Percentiles rank a stretch among this genome's conserved stretches.
phyloP scores from a whole-genome alignment of 1,140 invertebrate genomes.

The Orchesella cincta region DNA sequence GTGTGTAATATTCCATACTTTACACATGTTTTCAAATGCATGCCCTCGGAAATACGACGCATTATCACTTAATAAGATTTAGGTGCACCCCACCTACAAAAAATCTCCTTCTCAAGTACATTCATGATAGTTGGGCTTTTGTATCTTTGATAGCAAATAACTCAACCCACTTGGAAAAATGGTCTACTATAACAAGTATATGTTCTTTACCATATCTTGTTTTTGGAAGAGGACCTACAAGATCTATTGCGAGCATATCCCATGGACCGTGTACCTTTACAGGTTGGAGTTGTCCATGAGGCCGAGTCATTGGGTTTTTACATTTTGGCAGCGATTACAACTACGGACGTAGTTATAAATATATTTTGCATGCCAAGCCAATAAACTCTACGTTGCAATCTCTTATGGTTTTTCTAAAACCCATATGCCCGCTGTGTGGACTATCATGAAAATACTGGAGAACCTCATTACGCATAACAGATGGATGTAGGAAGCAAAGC shows the following conservation, averaged over 20 bases:
- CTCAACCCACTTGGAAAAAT: conserved; percentile 51
- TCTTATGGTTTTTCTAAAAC: conserved; percentile 27
- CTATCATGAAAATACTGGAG: conserved; percentile 25
- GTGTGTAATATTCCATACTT: conserved; percentile 33
- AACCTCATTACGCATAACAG: background rate
- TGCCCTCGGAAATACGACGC: conserved; percentile 48
- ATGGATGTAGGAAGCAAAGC: conserved; percentile 28
- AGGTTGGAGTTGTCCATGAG: background rate
- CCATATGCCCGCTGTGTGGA: conserved; percentile 26
- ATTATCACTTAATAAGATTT: conserved; percentile 50
- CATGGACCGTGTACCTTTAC: conserved; percentile 37
- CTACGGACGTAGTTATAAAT: conserved; percentile 13
- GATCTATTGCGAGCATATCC: conserved; percentile 48
- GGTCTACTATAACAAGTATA: conserved; percentile 48
- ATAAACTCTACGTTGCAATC: background rate
- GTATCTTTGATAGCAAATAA: conserved; percentile 43
- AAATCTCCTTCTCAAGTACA: conserved; percentile 50
- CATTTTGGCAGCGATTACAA: conserved; percentile 24
- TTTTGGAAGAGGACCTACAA: conserved; percentile 49
- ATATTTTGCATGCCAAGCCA: conserved; percentile 32
- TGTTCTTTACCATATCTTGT: conserved; percentile 37
- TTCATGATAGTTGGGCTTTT: conserved; percentile 33
- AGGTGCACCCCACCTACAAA: conserved; percentile 51
- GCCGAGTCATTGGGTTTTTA: conserved; percentile 9
- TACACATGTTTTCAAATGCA: conserved; percentile 29